Percentiles rank a stretch among this genome's conserved stretches.
These are phyloP conservation scores for Trachurus trachurus DNA, from an alignment of 2,797 vertebrate genomes.

Conservation along the genomic window DNA sequence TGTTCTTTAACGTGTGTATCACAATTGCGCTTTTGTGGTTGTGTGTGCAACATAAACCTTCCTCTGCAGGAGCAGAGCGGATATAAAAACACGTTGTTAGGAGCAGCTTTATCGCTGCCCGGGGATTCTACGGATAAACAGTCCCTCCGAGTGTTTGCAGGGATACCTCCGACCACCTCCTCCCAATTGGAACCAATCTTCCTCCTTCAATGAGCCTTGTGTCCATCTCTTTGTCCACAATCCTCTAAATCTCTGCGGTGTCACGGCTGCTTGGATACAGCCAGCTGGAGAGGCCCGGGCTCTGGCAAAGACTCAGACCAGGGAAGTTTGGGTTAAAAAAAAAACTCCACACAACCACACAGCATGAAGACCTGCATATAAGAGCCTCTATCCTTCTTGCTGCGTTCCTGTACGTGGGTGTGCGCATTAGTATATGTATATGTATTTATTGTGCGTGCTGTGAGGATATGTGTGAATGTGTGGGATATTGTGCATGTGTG, in stretches of 20 bases:
- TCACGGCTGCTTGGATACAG: constrained; percentile 65
- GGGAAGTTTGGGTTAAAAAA: constrained; percentile 48
- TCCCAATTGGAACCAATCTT: constrained; percentile 60
- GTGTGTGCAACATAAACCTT: constrained; percentile 14
- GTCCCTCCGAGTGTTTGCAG: constrained; percentile 36
- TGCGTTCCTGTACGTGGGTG: constrained; percentile 10
- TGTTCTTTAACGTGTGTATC: constrained; percentile 16
- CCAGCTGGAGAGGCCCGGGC: constrained; percentile 51
- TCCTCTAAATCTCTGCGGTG: constrained; percentile 73
- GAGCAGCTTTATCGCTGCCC: constrained; percentile 17
- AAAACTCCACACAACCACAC: constrained; percentile 15
- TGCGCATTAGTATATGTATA: background rate
- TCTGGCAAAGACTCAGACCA: constrained; percentile 32
- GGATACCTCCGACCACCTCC: constrained; percentile 35
- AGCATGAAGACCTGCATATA: background rate
- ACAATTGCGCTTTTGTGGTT: constrained; percentile 21
- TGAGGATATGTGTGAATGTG: background rate
- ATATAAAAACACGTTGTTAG: constrained; percentile 20
- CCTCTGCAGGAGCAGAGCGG: constrained; percentile 18
- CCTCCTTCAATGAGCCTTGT: constrained; percentile 73
- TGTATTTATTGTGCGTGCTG: constrained; percentile 6
- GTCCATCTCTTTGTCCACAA: constrained; percentile 71
- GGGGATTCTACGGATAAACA: constrained; percentile 23
- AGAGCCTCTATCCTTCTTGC: background rate
- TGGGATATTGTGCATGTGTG: constrained; percentile 22